These are phyloP conservation scores for Exaiptasia diaphana DNA, from an alignment of 64 coral and sea anemone genomes.

Conservation along the genomic window DNA sequence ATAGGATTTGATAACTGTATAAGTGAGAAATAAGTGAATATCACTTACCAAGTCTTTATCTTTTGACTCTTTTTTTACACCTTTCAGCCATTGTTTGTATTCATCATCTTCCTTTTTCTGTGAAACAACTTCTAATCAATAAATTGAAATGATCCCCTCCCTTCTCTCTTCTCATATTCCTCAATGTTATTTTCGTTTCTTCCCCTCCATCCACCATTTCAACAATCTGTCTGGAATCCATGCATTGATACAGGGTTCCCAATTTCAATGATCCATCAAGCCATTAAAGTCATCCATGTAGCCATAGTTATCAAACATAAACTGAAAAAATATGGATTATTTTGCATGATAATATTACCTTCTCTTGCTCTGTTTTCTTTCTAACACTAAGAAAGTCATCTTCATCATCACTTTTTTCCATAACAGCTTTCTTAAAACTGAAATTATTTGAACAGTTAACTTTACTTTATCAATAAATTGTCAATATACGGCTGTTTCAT, in stretches of 20 bases:
- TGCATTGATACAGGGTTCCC: too few species aligned
- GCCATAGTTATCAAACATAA: too few species aligned
- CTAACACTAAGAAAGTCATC: constrained; percentile 76
- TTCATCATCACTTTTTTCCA: constrained; percentile 44
- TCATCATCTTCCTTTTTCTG: constrained; percentile 71
- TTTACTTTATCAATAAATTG: not conserved
- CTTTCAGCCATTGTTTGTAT: constrained; percentile 82
- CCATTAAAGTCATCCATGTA: too few species aligned
- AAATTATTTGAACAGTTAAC: not conserved
- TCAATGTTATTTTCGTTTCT: too few species aligned
- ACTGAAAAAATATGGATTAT: too few species aligned
- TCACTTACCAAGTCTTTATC: constrained; percentile 58
- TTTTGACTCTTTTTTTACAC: constrained; percentile 25
- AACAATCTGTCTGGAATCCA: too few species aligned
- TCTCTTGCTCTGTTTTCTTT: constrained; percentile 76
- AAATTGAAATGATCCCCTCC: not conserved
- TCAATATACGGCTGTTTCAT: not conserved
- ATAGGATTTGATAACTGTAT: too few species aligned
- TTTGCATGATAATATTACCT: constrained; percentile 37
- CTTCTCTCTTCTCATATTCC: not conserved
- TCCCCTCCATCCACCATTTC: too few species aligned
- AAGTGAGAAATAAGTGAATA: too few species aligned
- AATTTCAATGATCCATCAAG: too few species aligned
- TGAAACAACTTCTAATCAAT: not conserved
- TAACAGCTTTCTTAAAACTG: constrained; percentile 79